These are phyloP conservation scores for Semaprochilodus insignis DNA, from an alignment of 2,797 vertebrate genomes.

Conservation along the genomic window DNA sequence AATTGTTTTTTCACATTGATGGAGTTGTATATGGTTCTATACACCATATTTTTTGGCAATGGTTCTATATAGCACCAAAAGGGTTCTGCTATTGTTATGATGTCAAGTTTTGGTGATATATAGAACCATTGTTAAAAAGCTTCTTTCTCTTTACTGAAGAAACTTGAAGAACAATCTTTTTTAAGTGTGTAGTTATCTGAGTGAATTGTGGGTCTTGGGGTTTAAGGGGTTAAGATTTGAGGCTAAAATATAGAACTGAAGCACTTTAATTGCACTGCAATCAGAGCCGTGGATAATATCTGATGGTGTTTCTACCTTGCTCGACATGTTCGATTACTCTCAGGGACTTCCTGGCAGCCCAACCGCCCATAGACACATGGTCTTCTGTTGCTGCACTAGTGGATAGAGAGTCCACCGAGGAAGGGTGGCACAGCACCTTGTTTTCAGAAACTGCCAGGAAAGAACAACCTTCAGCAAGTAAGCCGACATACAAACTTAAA, in stretches of 20 bases:
- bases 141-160: too few species aligned
- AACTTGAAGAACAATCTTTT: too few species aligned
- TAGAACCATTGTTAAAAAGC: too few species aligned
- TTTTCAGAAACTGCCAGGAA: constrained; percentile 92
- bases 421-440: constrained; percentile 96
- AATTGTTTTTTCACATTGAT: too few species aligned
- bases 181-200: neutral
- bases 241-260: neutral
- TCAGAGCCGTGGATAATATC: neutral
- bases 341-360: constrained; percentile 95
- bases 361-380: constrained; percentile 98
- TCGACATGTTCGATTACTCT: constrained; percentile 95
- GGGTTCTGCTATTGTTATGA: too few species aligned
- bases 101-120: too few species aligned
- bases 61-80: too few species aligned
- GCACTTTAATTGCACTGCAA: neutral
- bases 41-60: too few species aligned
- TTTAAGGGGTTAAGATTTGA: neutral
- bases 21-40: too few species aligned
- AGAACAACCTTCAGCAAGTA: neutral
- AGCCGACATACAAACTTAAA: neutral
- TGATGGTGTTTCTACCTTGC: constrained; percentile 81
- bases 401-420: constrained; percentile 97
- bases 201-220: neutral
- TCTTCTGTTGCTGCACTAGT: constrained; percentile 98